A percentile compares a stretch with the other conserved stretches of the same genome.
These are phyloP conservation scores for Aplodontia rufa DNA, from an alignment of 2,113 vertebrate species.

Conservation along the genomic window DNA sequence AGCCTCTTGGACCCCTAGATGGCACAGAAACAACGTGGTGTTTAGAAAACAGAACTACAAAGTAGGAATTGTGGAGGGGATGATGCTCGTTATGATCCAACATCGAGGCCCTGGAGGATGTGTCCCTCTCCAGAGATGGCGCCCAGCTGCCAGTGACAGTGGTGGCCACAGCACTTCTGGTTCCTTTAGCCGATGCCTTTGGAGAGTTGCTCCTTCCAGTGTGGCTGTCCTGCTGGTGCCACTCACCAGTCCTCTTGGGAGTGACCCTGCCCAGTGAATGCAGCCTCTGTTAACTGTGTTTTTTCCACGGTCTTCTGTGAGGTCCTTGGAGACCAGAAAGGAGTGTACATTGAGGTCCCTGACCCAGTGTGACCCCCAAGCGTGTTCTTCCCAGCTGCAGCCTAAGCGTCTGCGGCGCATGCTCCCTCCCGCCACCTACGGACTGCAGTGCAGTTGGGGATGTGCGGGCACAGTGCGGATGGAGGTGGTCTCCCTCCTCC, in stretches of 20 bases:
- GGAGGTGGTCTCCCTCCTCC: background rate
- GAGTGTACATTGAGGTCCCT: background rate
- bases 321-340: background rate
- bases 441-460: background rate
- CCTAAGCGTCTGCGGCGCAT: background rate
- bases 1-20: background rate
- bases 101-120: background rate
- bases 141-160: fast-evolving
- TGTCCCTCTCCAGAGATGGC: fast-evolving
- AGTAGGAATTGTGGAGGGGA: background rate
- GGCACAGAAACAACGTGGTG: background rate
- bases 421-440: background rate
- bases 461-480: background rate
- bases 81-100: background rate
- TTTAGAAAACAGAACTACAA: background rate
- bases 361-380: background rate
- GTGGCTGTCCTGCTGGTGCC: background rate
- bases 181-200: background rate
- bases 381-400: background rate
- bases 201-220: background rate
- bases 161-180: fast-evolving
- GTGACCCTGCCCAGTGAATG: background rate
- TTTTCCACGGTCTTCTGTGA: background rate
- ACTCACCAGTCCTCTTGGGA: background rate
- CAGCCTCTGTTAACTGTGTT: background rate